phyloP scores from a whole-genome alignment of 2,113 vertebrate genomes.

The Anser brachyrhynchus region DNA sequence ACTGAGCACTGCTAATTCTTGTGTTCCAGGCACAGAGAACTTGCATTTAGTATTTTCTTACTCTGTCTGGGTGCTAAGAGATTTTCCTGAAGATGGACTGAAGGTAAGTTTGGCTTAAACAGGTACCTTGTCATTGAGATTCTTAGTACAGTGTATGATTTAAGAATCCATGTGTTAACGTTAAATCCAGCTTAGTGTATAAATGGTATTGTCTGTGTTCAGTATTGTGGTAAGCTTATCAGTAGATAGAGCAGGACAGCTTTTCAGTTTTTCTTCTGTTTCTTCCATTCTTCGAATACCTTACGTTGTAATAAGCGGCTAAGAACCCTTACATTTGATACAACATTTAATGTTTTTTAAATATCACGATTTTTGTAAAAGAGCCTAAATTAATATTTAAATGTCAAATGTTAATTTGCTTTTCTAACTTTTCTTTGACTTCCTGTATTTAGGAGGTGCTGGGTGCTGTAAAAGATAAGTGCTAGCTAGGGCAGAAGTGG shows the following conservation, averaged over 20 bases:
- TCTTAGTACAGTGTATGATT: not conserved
- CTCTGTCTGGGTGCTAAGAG: constrained; percentile 95
- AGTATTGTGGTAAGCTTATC: not conserved
- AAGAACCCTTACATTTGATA: not conserved
- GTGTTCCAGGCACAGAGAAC: constrained; percentile 88
- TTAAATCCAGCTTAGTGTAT: not conserved
- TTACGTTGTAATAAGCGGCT: not conserved
- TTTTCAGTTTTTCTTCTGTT: not conserved
- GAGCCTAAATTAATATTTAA: not conserved
- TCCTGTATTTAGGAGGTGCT: not conserved
- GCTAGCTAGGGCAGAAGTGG: not conserved
- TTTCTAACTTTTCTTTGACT: not conserved
- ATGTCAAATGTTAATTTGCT: not conserved
- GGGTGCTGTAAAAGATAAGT: not conserved
- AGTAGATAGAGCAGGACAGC: not conserved
- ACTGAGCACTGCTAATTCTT: not conserved
- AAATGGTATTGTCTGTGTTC: not conserved
- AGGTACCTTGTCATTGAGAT: not conserved
- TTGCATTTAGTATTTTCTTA: constrained; percentile 95
- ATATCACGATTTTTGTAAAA: not conserved
- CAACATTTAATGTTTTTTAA: not conserved
- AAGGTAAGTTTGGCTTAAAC: constrained; percentile 79
- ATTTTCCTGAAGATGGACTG: constrained; percentile 92
- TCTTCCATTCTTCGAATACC: not conserved
- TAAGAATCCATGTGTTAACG: not conserved